Evolutionary conservation across 2,113 vertebrate species (phyloP), one percentile per base, ranked within the genome.

Genomic region (Uropsilus gracilis): DNA sequence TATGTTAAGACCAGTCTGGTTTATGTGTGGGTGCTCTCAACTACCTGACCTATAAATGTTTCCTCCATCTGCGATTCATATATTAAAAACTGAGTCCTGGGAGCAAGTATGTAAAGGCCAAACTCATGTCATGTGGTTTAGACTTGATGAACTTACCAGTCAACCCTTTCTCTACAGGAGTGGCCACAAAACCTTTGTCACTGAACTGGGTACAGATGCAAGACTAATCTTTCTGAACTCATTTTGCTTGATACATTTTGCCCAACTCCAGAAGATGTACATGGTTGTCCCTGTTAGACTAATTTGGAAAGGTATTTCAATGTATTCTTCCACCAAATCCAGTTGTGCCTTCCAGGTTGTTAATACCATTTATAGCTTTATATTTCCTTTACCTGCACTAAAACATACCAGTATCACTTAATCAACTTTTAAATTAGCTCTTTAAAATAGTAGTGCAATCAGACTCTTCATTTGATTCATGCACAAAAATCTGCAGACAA

Each of bases 361-460:
- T 92, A 95, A 86, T 92, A 53, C 53, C 86, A 42, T 5, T 13
- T 83, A 55, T 64, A 72, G 82, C 53, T 94, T 80, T 90, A 64
- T 37, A 14, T 32, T 93, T 91, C 64, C 76, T 37, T 75, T 94
- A 89, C 69, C 93, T 89, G 76, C 37, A 83, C 75, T 73, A 92
- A 97, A 95, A 80, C 66, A 84, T 16, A 64, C 57, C 90, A 90
- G 63, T 53, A 83, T 93, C 34, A 59, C 44, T 96, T 96, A 94
- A 95, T 94, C 94, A 96, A 94, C 63, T 57, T 91, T 93, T 90
- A 80, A 97, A 97, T 96, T 96, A 87, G 57, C 68, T 95, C 72
- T 97, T 96, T 90, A 92, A 97, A 96, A 93, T 75, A 86, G 86
- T 80, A 95, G 50, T 68, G 93, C 87, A 94, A 96, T 97, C 93